Conservation (phyloP, 2,888 invertebrate species). For the Plagiodera versicolora region DNA sequence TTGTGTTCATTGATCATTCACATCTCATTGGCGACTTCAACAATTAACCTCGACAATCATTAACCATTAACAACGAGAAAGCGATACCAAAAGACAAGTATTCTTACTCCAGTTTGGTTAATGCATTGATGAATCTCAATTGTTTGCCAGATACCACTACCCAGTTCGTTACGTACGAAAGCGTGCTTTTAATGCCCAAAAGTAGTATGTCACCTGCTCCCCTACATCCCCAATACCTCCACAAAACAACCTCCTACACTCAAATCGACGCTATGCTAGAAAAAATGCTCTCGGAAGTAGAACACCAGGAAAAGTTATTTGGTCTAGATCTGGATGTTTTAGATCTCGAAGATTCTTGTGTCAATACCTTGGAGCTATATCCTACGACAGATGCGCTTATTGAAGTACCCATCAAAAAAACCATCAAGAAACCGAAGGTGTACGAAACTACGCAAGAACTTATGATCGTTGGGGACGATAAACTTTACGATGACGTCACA, state of each 20-base stretch:
- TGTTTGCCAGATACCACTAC: slow-evolving; percentile 43
- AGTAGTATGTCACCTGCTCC: slow-evolving; percentile 38
- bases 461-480: slow-evolving; percentile 26
- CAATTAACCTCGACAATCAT: slow-evolving; percentile 16
- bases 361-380: slow-evolving; percentile 49
- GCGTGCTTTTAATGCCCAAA: slow-evolving; percentile 47
- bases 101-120: slow-evolving; percentile 45
- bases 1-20: slow-evolving; percentile 31
- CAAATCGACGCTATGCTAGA: slow-evolving; percentile 54
- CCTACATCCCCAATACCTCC: slow-evolving; percentile 12
- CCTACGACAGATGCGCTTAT: slow-evolving; percentile 52
- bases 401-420: slow-evolving; percentile 53
- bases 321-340: slow-evolving; percentile 46
- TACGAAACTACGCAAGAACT: slow-evolving; percentile 50
- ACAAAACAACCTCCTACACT: slow-evolving; percentile 43
- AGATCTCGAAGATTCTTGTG: slow-evolving; percentile 42
- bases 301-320: slow-evolving; percentile 50
- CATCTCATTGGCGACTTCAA: slow-evolving; percentile 30
- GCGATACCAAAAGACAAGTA: slow-evolving; percentile 31
- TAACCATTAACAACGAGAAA: slow-evolving; percentile 8
- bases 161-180: slow-evolving; percentile 49
- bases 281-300: slow-evolving; percentile 53
- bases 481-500: slow-evolving; percentile 27
- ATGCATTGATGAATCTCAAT: slow-evolving; percentile 36
- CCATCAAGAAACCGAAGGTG: slow-evolving; percentile 42